Percentiles rank a stretch among this genome's conserved stretches.
These are phyloP conservation scores for Rhagologus leucostigma DNA, from an alignment of 2,113 vertebrate genomes.

Conservation along the genomic window DNA sequence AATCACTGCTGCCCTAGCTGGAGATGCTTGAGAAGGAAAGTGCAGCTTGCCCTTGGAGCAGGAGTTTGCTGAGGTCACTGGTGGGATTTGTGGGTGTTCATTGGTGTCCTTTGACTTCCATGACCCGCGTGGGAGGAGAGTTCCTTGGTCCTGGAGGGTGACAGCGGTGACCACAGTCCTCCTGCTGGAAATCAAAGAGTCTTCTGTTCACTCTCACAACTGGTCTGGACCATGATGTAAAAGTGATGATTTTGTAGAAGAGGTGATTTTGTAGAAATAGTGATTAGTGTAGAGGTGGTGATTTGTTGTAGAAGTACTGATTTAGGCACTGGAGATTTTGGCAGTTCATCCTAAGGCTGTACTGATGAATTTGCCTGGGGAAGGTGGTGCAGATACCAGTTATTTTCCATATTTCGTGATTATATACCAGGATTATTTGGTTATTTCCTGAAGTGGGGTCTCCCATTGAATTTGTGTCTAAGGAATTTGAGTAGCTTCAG, in stretches of 20 bases:
- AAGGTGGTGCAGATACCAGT: background rate
- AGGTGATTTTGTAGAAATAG: background rate
- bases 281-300: background rate
- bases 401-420: background rate
- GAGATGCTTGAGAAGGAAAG: background rate
- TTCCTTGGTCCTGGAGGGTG: background rate
- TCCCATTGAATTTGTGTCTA: background rate
- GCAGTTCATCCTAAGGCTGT: background rate
- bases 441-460: background rate
- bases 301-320: background rate
- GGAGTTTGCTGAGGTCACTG: background rate
- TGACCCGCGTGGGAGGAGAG: background rate
- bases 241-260: background rate
- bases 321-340: background rate
- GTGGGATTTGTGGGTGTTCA: background rate
- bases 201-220: background rate
- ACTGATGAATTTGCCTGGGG: background rate
- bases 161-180: background rate
- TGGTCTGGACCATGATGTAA: background rate
- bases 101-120: background rate
- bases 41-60: background rate
- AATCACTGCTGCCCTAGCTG: accelerated
- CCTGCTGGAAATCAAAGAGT: background rate
- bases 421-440: background rate
- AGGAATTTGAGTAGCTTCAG: background rate